Conservation (phyloP, 1,140 invertebrate genomes). For the Zophobas morio region DNA sequence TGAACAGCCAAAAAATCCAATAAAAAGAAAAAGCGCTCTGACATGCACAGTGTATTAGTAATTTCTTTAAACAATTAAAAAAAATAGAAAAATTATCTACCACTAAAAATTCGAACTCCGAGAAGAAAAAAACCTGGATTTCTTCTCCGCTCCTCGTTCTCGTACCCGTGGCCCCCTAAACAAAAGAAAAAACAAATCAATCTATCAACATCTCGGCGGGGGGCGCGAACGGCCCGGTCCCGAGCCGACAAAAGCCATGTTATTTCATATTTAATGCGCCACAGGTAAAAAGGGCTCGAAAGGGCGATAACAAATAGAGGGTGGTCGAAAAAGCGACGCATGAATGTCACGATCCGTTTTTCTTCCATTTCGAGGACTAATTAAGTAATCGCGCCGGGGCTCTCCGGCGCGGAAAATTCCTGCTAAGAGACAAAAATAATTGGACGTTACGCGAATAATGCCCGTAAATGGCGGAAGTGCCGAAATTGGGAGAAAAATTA, state of each 20-base stretch:
- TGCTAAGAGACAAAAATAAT: neutral
- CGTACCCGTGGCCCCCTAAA: conserved; percentile 8
- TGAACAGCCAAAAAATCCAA: no score
- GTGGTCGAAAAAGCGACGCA: neutral
- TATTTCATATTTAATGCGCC: conserved; percentile 62
- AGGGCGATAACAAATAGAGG: neutral
- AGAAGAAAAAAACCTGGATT: no score
- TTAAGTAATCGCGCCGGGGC: no score
- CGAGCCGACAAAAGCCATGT: conserved; percentile 63
- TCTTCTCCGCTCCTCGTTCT: no score
- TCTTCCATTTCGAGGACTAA: no score
- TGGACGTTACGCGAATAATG: conserved; percentile 7
- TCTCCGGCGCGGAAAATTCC: neutral
- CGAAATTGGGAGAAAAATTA: conserved; percentile 33
- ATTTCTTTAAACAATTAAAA: no score
- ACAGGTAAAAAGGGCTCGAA: conserved; percentile 42
- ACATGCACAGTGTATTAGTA: no score
- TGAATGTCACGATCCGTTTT: no score
- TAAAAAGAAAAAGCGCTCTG: no score
- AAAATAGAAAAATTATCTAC: no score
- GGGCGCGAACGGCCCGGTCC: conserved; percentile 50
- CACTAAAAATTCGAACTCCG: no score
- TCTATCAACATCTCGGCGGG: conserved; percentile 62
- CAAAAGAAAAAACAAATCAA: conserved; percentile 63
- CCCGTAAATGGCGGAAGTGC: conserved; percentile 7